Evolutionary conservation across 2,888 invertebrate species (phyloP), one percentile per base, ranked within the genome.

Genomic region (Acanthococcus lagerstroemiae): DNA sequence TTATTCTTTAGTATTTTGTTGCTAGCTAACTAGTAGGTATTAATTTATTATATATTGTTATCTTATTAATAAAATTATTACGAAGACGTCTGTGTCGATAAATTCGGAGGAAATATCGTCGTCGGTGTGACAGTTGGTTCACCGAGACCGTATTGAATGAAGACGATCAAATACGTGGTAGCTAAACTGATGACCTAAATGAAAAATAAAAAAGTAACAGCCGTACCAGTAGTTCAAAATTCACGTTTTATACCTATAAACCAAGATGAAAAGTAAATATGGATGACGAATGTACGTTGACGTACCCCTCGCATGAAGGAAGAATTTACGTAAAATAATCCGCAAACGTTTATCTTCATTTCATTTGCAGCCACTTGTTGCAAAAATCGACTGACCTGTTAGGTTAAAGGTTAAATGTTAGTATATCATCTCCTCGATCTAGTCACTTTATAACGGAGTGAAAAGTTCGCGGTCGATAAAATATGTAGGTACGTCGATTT

Each of bases 101-200:
- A n/a, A n/a, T n/a, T n/a, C n/a, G n/a, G n/a, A n/a, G n/a, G n/a
- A n/a, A n/a, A n/a, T n/a, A n/a, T n/a, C n/a, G n/a, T 52, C 12
- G 52, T 21, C 24, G 24, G 22, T 21, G 19, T 52, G 22, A 2
- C 21, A 9, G 52, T 24, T 2, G 52, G 52, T 22, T 61, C 50
- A n/a, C 52, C 52, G 7, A 52, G 25, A 21, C 67, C 67, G 45
- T 68, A 68, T 46, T 68, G 68, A 4, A 67, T 67, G 45, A 68
- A 60, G n/a, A 68, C 67, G 3, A 68, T 67, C 21, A 68, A 27
- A 7, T 68, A 68, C 12, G 68, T 68, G 6, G 68, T 68, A 3
- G 68, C 67, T 25, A 68, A 52, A 55, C 67, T 57, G 22, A 68
- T 60, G 0, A 68, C 65, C 68, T 68, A 55, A n/a, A n/a, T n/a